These are phyloP conservation scores for Cetonia aurata DNA, from an alignment of 2,888 invertebrate genomes.

Conservation along the genomic window DNA sequence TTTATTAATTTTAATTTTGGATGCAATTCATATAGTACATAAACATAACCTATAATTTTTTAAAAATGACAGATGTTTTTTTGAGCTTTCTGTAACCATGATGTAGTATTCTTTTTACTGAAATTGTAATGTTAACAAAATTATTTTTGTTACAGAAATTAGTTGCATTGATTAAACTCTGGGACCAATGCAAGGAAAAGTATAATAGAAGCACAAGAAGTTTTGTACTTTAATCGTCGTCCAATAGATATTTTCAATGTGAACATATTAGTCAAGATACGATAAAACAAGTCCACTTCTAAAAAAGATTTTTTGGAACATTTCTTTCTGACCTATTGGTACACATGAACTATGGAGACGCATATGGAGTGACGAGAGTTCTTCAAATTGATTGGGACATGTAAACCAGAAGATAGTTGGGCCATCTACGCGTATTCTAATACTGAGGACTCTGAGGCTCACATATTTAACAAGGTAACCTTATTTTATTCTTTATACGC, in stretches of 20 bases:
- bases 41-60: too few species aligned
- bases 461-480: slow-evolving; percentile 21
- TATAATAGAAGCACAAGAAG: slow-evolving; percentile 3
- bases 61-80: too few species aligned
- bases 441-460: slow-evolving; percentile 2
- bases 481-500: not conserved
- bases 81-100: too few species aligned
- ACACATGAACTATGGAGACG: slow-evolving; percentile 10
- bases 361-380: not conserved
- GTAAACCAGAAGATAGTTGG: slow-evolving; percentile 6
- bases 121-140: not conserved
- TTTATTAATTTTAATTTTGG: too few species aligned
- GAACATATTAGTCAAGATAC: not conserved
- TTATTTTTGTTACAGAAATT: slow-evolving; percentile 19
- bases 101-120: too few species aligned
- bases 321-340: not conserved
- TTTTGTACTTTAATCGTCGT: not conserved
- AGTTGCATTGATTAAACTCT: slow-evolving; percentile 11
- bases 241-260: not conserved
- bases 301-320: slow-evolving; percentile 8
- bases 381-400: slow-evolving; percentile 7
- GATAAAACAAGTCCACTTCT: slow-evolving; percentile 1
- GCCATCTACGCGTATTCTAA: not conserved
- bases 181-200: slow-evolving; percentile 10
- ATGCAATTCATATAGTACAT: too few species aligned